Evolutionary conservation across 2,888 invertebrate species (phyloP).

Genomic region (Chrysolina americana): DNA sequence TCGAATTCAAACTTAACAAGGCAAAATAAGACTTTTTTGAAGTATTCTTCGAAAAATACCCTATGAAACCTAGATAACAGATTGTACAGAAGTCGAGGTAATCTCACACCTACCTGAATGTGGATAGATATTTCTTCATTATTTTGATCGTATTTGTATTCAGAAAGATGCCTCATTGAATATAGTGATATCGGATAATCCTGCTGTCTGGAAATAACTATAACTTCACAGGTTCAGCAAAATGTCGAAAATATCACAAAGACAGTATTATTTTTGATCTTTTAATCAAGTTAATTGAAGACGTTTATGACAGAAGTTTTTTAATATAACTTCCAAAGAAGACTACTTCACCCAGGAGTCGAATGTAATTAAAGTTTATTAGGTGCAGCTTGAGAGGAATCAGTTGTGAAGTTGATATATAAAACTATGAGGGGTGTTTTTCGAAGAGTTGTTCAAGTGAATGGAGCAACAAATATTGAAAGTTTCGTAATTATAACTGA

Average conservation of each 20-base stretch:
- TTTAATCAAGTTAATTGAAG: conserved; percentile 51
- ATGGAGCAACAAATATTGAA: too few relatives aligned
- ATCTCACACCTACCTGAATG: too few relatives aligned
- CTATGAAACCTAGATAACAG: too few relatives aligned
- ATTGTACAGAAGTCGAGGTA: too few relatives aligned
- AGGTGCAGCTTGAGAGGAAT: neutral
- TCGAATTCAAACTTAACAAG: too few relatives aligned
- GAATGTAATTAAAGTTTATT: conserved; percentile 7
- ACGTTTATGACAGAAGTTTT: conserved; percentile 45
- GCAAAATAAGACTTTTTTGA: too few relatives aligned
- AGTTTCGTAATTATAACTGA: too few relatives aligned
- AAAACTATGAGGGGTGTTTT: neutral
- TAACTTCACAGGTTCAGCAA: conserved; percentile 23
- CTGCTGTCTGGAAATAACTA: neutral
- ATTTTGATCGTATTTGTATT: too few relatives aligned
- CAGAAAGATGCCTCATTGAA: neutral
- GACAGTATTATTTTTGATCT: conserved; percentile 47
- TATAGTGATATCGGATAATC: neutral
- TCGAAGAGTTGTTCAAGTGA: neutral
- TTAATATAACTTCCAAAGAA: conserved; percentile 39
- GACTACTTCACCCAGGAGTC: conserved; percentile 1
- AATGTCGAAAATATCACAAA: conserved; percentile 39
- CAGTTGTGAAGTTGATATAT: conserved; percentile 1
- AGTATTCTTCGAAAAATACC: too few relatives aligned
- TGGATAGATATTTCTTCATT: too few relatives aligned